Base-by-base conservation (phyloP, 2,888 invertebrate genomes). In the Andrena hattorfiana region DNA sequence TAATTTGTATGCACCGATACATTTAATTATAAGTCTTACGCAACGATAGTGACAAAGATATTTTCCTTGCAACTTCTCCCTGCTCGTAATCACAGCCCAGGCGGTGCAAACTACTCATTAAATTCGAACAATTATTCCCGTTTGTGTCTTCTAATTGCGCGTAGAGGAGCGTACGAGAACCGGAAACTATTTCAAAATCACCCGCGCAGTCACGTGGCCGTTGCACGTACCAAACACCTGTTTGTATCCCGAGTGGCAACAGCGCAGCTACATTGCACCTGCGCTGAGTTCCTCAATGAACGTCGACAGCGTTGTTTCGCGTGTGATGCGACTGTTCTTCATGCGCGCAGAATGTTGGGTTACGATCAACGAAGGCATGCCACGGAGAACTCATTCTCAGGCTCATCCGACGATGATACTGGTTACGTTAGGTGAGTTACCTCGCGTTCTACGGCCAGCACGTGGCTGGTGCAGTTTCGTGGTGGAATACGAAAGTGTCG, bases 401-500 rank as follows among this genome's bases (percentile, higher is more conserved):
- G 68, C 23, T 83, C 75, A 5, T 80, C 85, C 8, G 89, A 89
- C 54, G 85, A 88, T 28, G 88, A 80, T 28, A 78, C 32, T 35
- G 69, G 68, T 6, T 30, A 81, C 13, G 59, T 68, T 51, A 81
- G 83, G 88, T 89, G 73, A 69, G 85, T 85, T 32, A 16, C 48
- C 35, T 20, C 2, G 2, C 2, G 7, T 54, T 1, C 20, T 16
- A 5, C 1, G 4, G 6, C 1, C 5, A 54, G 26, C 77, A 85
- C 77, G 73, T 87, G 79, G 69, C 51, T 42, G 3, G 1, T 20
- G 60, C 16, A 63, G 64, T 63, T 66, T 26, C 28, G 56, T 23
- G 56, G 4, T n/a, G 3, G 23, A 30, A 8, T 20, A 49, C 35
- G 1, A 74, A 63, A 35, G 16, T 23, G 35, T 26, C 48, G 20